phyloP scores from a whole-genome alignment of 2,113 vertebrate genomes.

The Gambusia affinis region DNA sequence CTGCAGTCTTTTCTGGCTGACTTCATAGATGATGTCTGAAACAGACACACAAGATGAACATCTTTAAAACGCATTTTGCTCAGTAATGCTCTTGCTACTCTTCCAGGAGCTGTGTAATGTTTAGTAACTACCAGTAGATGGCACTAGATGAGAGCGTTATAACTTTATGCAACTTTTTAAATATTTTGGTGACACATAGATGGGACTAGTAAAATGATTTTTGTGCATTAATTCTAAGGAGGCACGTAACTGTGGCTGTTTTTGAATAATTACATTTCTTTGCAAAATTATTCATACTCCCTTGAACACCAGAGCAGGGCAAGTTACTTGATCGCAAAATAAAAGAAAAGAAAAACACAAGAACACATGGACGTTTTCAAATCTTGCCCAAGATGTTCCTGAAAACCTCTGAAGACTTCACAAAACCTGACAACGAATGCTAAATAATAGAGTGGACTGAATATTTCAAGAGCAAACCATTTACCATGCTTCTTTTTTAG shows the following conservation, averaged over 20 bases:
- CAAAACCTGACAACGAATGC: too few species aligned
- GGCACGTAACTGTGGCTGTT: not conserved
- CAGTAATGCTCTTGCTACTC: not conserved
- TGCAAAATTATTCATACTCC: not conserved
- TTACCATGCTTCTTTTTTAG: not conserved
- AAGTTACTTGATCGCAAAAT: not conserved
- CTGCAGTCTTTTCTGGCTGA: slow-evolving; percentile 73
- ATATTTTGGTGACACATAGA: not conserved
- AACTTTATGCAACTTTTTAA: not conserved
- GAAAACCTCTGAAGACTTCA: not conserved
- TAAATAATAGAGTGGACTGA: not conserved
- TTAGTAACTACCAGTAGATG: slow-evolving; percentile 48
- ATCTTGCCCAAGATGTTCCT: not conserved
- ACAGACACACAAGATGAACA: slow-evolving; percentile 32
- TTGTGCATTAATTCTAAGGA: not conserved
- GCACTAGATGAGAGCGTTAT: not conserved
- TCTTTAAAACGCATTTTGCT: not conserved
- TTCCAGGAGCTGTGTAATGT: slow-evolving; percentile 11
- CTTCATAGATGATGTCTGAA: slow-evolving; percentile 85
- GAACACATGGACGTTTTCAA: not conserved
- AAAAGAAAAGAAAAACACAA: not conserved
- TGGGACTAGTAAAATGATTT: not conserved
- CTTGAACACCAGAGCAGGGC: not conserved
- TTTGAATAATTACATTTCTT: not conserved
- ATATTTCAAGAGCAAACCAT: not conserved